Evolutionary conservation across 2,888 invertebrate species (phyloP).

Genomic region (Molorchus minor): DNA sequence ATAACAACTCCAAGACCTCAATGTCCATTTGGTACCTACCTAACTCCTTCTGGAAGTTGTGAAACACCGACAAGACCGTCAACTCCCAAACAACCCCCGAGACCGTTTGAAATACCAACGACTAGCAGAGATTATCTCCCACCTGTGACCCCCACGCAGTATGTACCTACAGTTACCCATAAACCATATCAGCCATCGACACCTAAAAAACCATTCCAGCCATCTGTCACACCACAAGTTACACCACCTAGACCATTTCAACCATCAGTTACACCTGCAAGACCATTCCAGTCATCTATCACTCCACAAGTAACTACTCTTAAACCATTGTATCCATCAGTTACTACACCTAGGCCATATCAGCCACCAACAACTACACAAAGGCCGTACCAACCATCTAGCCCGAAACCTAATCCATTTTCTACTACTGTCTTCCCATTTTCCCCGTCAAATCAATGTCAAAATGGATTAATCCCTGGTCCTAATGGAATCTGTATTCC

Average conservation of each 20-base stretch:
- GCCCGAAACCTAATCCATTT: slow-evolving; percentile 14
- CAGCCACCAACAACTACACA: slow-evolving; percentile 36
- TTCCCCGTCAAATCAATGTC: not conserved
- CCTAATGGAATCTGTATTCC: not conserved
- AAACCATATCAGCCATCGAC: slow-evolving; percentile 41
- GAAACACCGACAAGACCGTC: slow-evolving; percentile 35
- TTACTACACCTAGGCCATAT: slow-evolving; percentile 31
- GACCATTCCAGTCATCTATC: slow-evolving; percentile 35
- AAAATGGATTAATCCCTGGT: not conserved
- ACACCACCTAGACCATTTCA: slow-evolving; percentile 27
- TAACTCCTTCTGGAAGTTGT: slow-evolving; percentile 35
- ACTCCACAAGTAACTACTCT: slow-evolving; percentile 36
- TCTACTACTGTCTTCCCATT: not conserved
- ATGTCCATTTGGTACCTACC: slow-evolving; percentile 36
- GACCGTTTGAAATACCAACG: slow-evolving; percentile 25
- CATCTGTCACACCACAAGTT: slow-evolving; percentile 39
- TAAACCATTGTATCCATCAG: slow-evolving; percentile 34
- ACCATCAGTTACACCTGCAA: slow-evolving; percentile 28
- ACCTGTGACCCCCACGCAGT: slow-evolving; percentile 43
- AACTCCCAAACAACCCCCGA: slow-evolving; percentile 28
- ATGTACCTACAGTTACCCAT: slow-evolving; percentile 46
- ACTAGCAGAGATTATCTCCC: slow-evolving; percentile 46
- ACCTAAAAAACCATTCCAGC: slow-evolving; percentile 41
- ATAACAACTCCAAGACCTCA: slow-evolving; percentile 38
- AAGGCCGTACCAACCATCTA: slow-evolving; percentile 32